These are phyloP conservation scores for Malthinus flaveolus DNA, from an alignment of 2,888 invertebrate species.

Conservation along the genomic window DNA sequence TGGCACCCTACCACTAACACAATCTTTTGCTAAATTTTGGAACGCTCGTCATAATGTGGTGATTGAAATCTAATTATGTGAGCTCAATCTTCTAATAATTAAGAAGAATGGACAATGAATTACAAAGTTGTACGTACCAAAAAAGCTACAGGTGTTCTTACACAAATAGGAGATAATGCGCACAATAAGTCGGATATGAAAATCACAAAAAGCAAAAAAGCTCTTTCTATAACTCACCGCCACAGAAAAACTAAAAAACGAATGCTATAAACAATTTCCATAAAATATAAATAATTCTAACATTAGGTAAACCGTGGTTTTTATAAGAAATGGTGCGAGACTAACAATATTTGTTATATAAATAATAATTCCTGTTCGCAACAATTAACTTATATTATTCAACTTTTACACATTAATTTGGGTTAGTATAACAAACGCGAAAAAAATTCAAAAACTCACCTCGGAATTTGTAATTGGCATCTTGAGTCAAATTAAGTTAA, in stretches of 20 bases:
- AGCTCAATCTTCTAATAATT: too few relatives aligned
- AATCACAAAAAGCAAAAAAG: too few relatives aligned
- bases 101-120: too few relatives aligned
- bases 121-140: too few relatives aligned
- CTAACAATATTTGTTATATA: constrained; percentile 27
- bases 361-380: constrained; percentile 17
- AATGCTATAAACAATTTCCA: background rate
- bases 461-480: background rate
- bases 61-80: too few relatives aligned
- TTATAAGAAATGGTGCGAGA: constrained; percentile 25
- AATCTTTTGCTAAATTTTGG: too few relatives aligned
- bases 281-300: background rate
- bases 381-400: constrained; percentile 23
- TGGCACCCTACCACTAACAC: too few relatives aligned
- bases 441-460: constrained; percentile 9
- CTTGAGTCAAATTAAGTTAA: background rate
- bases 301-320: constrained; percentile 11
- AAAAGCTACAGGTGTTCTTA: too few relatives aligned
- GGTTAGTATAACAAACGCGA: constrained; percentile 16
- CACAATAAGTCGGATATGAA: too few relatives aligned
- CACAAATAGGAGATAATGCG: too few relatives aligned
- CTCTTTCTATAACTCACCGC: too few relatives aligned
- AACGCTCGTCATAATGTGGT: too few relatives aligned
- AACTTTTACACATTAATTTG: constrained; percentile 19
- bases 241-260: background rate